Evolutionary conservation across 2,113 vertebrate species (phyloP), one percentile per base, ranked within the genome.

Genomic region (Cinclus cinclus): DNA sequence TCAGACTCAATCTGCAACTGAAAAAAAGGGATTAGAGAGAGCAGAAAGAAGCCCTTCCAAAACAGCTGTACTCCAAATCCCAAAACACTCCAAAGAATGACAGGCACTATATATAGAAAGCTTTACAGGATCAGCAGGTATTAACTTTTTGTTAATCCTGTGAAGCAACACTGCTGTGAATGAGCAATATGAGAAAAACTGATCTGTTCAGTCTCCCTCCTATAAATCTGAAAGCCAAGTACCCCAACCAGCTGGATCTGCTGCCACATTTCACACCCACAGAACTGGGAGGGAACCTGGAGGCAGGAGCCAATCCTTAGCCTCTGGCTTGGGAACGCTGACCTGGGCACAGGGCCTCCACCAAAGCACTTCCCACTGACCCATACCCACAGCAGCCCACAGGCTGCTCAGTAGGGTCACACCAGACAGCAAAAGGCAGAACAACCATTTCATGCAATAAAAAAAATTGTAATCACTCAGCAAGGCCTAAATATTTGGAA

Each of bases 41-140:
- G 58, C 60, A 87, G 73, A 71, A 82, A 52, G 19, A 60, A 87
- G 15, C 19, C 69, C 41, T 92, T 94, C 83, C 52, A 49, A 74
- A 94, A 63, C 7, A 78, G 53, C 56, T 53, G 65, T 14, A 44
- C 70, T 53, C 71, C 85, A 92, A 93, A 91, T 71, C 58, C 84
- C 56, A 52, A 23, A 74, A 78, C 81, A 46, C 74, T 41, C 24
- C 37, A 76, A 75, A 87, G 83, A 82, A 76, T 4, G 53, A 15
- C 50, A 82, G 69, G 13, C 35, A 28, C 91, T 97, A 95, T 89
- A 87, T 82, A 94, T 92, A 97, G 96, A 85, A 87, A 83, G 94
- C 89, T 90, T 94, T 92, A 92, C 33, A 53, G 93, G 95, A 79
- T 97, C 94, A 97, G 91, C 37, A 78, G 87, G 95, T 73, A 95